These are phyloP conservation scores for Amphiprion ocellaris DNA, from an alignment of 2,113 vertebrate genomes.

Conservation along the genomic window DNA sequence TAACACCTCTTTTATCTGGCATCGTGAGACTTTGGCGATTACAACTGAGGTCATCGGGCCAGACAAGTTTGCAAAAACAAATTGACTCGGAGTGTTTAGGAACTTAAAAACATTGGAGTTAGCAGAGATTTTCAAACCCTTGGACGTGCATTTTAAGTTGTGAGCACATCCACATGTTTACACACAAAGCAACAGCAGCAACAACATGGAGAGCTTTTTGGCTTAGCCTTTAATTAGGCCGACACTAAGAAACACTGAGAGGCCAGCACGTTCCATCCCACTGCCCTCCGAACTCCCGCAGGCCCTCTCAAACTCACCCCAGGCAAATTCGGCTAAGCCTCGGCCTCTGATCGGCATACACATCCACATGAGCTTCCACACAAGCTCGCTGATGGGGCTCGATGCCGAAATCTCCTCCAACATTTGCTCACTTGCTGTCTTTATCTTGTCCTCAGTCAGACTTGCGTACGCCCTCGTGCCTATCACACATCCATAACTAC, in stretches of 20 bases:
- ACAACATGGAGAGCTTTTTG: constrained; percentile 53
- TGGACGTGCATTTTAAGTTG: background rate
- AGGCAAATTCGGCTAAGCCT: constrained; percentile 65
- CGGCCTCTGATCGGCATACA: constrained; percentile 61
- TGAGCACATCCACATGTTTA: constrained; percentile 1
- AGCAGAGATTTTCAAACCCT: background rate
- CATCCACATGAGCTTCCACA: constrained; percentile 35
- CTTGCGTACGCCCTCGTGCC: constrained; percentile 18
- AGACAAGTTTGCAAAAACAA: background rate
- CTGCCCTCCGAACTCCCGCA: constrained; percentile 63
- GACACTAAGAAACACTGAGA: constrained; percentile 64
- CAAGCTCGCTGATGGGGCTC: constrained; percentile 17
- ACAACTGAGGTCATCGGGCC: background rate
- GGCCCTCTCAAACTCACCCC: constrained; percentile 61
- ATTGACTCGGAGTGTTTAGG: background rate
- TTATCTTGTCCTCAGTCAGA: constrained; percentile 39
- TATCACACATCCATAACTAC: constrained; percentile 53
- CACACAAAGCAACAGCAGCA: constrained; percentile 14
- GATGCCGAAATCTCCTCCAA: constrained; percentile 14
- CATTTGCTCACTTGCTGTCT: constrained; percentile 22
- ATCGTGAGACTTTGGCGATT: constrained; percentile 2
- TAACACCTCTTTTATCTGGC: background rate
- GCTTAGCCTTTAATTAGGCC: constrained; percentile 75
- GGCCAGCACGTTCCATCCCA: constrained; percentile 65
- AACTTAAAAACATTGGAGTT: background rate